Conservation (phyloP, 2,113 vertebrate genomes). For the Globicephala melas region DNA sequence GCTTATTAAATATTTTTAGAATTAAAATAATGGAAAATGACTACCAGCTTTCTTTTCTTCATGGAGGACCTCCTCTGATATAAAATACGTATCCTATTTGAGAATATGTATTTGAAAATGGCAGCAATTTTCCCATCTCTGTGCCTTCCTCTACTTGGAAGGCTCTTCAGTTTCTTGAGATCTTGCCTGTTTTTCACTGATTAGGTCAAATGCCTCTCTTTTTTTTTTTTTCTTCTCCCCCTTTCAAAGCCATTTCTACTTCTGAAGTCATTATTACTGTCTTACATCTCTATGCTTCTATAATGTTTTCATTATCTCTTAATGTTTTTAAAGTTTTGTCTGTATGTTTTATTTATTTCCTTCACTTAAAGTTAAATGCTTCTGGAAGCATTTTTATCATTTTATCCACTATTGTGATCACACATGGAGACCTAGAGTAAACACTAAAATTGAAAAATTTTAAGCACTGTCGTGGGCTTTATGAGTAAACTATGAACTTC, state of each 20-base stretch:
- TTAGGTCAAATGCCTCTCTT: background rate
- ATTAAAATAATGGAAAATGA: background rate
- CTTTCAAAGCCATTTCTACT: background rate
- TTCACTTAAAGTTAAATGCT: background rate
- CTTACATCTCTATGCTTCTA: background rate
- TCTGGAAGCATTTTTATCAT: background rate
- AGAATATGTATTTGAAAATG: background rate
- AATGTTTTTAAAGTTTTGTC: background rate
- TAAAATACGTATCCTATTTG: background rate
- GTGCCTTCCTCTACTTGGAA: background rate
- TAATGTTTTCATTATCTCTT: background rate
- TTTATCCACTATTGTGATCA: background rate
- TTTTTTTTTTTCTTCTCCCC: background rate
- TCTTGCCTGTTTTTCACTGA: background rate
- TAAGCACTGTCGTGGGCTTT: background rate
- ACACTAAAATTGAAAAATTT: background rate
- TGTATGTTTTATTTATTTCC: constrained; percentile 17
- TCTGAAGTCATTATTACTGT: background rate
- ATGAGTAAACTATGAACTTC: background rate
- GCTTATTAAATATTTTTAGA: background rate
- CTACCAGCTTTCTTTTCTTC: background rate
- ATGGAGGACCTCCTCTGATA: background rate
- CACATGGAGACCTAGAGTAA: background rate
- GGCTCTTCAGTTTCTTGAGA: background rate
- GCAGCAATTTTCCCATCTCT: background rate